A percentile compares a stretch with the other conserved stretches of the same genome.
Evolutionary conservation across 2,797 vertebrate species (phyloP).

Genomic region (Pseudochirops corinnae): DNA sequence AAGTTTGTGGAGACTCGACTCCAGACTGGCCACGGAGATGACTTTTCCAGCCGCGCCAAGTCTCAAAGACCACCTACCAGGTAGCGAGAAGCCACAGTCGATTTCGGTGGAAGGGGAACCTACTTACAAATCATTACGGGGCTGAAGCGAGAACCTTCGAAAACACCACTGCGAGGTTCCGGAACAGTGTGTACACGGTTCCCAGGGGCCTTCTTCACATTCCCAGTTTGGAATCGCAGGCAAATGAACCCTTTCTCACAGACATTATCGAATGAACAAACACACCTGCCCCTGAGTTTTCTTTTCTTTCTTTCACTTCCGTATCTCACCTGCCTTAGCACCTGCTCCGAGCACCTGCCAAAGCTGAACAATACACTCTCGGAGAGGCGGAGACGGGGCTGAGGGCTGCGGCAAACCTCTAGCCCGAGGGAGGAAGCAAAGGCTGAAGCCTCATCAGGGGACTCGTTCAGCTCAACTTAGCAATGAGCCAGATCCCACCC

Average conservation of each 20-base stretch:
- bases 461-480: not conserved
- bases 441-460: not conserved
- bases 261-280: not conserved
- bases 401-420: not conserved
- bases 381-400: not conserved
- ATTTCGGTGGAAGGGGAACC: not conserved
- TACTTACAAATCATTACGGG: not conserved
- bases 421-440: not conserved
- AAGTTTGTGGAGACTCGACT: not conserved
- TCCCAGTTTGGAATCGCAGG: not conserved
- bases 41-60: not conserved
- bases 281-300: not conserved
- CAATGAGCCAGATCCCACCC: not conserved
- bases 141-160: not conserved
- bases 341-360: not conserved
- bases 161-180: not conserved
- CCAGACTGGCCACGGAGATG: not conserved
- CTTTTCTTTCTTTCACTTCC: not conserved
- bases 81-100: not conserved
- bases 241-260: not conserved
- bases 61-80: not conserved
- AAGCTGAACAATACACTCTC: not conserved
- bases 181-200: not conserved
- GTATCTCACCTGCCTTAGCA: not conserved
- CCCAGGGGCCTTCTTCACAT: not conserved